Evolutionary conservation across 1,140 invertebrate genomes (phyloP), one percentile per base, ranked within the genome.

Genomic region (Drosophila lini): DNA sequence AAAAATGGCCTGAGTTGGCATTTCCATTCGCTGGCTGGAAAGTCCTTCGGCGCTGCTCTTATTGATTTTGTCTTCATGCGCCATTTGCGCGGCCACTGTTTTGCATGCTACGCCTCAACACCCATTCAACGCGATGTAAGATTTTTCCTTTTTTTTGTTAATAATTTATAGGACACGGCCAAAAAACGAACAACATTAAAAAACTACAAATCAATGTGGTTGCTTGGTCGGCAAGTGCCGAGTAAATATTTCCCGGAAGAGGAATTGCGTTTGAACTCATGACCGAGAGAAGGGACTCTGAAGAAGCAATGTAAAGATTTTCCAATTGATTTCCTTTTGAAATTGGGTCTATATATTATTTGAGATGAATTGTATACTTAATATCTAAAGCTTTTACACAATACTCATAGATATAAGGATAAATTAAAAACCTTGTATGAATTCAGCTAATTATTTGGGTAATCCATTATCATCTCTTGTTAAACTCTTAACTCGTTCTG

Each of bases 61-160:
- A 85, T 85, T 85, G 81, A 86, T 85, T 85, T 86, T 84, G 65
- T 38, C 67, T 86, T 85, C 79, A 85, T 85, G 81, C 81, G 75
- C 76, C 81, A 85, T 85, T 85, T 85, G 58, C 67, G 52, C 78
- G 59, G 63, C 25, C 75, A 58, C 22, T 60, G 63, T 74, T 86
- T 81, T 81, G 78, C 81, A 84, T 85, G 59, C 68, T 22, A 80
- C 77, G 74, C 69, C 61, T 64, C 70, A 47, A 42, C 25, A 63
- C 55, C 50, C 42, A 16, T 31, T 34, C 10, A 52, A 59, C 55
- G 16, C 63, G 13, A 48, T n/a, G 28, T 16, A 40, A 53, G 34
- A 53, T 32, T 38, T 44, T 25, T 9, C 5, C 6, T 44, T 28
- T 40, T 36, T 25, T 52, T n/a, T 44, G 48, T 71, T 61, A 59